Conservation (phyloP, 2,888 invertebrate species). For the Hypomecis atomaria region DNA sequence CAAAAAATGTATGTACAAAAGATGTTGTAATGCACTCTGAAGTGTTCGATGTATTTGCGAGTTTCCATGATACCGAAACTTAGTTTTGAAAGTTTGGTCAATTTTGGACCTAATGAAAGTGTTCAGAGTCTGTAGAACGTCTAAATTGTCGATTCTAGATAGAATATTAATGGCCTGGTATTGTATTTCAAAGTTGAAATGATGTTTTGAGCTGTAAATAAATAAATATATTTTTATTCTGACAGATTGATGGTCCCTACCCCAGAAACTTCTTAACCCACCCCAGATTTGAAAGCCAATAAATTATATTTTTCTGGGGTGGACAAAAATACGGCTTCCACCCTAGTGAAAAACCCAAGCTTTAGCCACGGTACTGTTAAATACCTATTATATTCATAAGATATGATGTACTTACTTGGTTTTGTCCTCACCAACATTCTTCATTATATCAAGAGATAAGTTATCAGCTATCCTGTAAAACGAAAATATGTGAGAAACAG, state of each 20-base stretch:
- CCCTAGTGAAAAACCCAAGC: too few species aligned
- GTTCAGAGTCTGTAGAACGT: slow-evolving; percentile 53
- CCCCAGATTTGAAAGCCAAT: too few species aligned
- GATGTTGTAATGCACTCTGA: slow-evolving; percentile 64
- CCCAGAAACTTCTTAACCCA: not conserved
- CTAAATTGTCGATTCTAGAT: slow-evolving; percentile 55
- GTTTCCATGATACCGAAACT: slow-evolving; percentile 74
- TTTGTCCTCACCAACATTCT: slow-evolving; percentile 49
- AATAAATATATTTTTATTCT: slow-evolving; percentile 1
- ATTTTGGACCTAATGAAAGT: slow-evolving; percentile 62
- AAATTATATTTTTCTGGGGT: too few species aligned
- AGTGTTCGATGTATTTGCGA: slow-evolving; percentile 70
- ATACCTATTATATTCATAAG: too few species aligned
- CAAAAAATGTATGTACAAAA: slow-evolving; percentile 59
- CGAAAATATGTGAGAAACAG: not conserved
- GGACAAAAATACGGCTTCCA: too few species aligned
- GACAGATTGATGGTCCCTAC: too few species aligned
- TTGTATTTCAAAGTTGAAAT: slow-evolving; percentile 68
- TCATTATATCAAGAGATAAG: slow-evolving; percentile 58
- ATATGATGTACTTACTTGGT: slow-evolving; percentile 51
- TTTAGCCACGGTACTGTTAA: too few species aligned
- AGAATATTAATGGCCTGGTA: slow-evolving; percentile 57
- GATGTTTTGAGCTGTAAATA: slow-evolving; percentile 59
- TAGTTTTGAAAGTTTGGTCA: slow-evolving; percentile 63
- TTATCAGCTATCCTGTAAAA: slow-evolving; percentile 69